Base-by-base conservation (phyloP, 2,888 invertebrate genomes). In the Drosophila multiciliata region DNA sequence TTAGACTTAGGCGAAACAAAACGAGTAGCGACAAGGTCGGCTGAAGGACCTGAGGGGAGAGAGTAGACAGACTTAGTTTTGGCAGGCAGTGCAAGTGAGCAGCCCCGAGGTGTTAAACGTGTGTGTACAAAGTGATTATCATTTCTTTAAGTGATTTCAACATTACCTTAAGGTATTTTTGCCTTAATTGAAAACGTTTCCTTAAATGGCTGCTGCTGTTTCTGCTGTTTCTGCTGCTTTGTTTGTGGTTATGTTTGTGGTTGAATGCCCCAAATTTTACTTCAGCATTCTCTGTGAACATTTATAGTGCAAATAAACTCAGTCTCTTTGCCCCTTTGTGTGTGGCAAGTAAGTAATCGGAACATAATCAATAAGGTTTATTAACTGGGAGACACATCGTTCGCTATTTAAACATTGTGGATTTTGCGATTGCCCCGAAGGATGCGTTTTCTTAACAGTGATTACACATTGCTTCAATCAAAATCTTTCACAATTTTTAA, bases 131-230 rank as follows among this genome's bases (percentile, higher is more conserved):
- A 90, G 82, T 85, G 89, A 89, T 90, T 90, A 91, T 91, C 83
- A 88, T 87, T 88, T 82, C 78, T 83, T 87, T 91, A 91, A 91
- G 89, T 91, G 91, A 91, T 90, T 91, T 88, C 78, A 78, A 76
- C 85, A 83, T 79, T 85, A 85, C 89, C 89, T 90, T 73, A 75
- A 85, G 87, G 90, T 80, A 87, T 85, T 82, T 82, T 75, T 59
- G 66, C 71, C 77, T 75, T 88, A 87, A 85, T 87, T 85, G 83
- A 85, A 87, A 83, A 87, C 77, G 83, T 83, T 85, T 77, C 77
- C 73, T 74, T 81, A 85, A 85, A 84, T 87, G 87, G 75, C 83
- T 78, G 74, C 57, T 64, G 53, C 66, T 60, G 40, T 29, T 40
- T 12, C 58, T 67, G 61, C 66, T 80, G 62, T 73, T 82, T 75